Evolutionary conservation across 2,797 vertebrate species (phyloP), one percentile per base, ranked within the genome.

Genomic region (Scolopax bukidnonensis): DNA sequence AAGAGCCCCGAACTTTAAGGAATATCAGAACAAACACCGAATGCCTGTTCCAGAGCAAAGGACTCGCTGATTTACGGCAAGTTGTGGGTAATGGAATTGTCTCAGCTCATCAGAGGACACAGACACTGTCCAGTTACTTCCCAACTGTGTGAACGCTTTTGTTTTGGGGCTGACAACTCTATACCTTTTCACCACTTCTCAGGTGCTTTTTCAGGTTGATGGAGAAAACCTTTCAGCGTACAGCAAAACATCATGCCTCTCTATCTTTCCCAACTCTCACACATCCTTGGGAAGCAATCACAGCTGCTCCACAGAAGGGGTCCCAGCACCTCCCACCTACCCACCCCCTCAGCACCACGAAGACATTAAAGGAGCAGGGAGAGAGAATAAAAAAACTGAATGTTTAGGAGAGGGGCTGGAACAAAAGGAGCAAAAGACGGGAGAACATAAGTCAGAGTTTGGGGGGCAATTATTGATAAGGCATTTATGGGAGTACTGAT

Each of bases 291-390:
- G 48, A 93, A 92, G 71, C 64, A 92, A 79, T 40, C 64, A 53
- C 96, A 97, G 95, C 90, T 96, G 95, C 64, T 95, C 33, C 45
- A 65, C 95, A 96, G 95, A 96, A 96, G 78, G 53, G 19, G 9
- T 92, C 17, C 60, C 30, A 93, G 76, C 67, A 78, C 51, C 78
- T 89, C 61, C 81, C 91, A 57, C 75, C 64, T 75, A 69, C 53
- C 54, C 87, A 53, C 53, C 41, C 76, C 75, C 78, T 75, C 69
- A 7, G 3, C 47, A 95, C 61, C 38, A 78, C 15, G 45, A 85
- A 85, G 69, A 83, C 21, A 81, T 85, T 84, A 96, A 95, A 93
- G 82, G 27, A 91, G 61, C 4, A 75, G 33, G 19, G 78, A 74
- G 94, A 67, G 36, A 70, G 23, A 92, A 95, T 60, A 12, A 68